Evolutionary conservation across 1,140 invertebrate genomes (phyloP), one percentile per base, ranked within the genome.

Genomic region (Saccostrea cuccullata): DNA sequence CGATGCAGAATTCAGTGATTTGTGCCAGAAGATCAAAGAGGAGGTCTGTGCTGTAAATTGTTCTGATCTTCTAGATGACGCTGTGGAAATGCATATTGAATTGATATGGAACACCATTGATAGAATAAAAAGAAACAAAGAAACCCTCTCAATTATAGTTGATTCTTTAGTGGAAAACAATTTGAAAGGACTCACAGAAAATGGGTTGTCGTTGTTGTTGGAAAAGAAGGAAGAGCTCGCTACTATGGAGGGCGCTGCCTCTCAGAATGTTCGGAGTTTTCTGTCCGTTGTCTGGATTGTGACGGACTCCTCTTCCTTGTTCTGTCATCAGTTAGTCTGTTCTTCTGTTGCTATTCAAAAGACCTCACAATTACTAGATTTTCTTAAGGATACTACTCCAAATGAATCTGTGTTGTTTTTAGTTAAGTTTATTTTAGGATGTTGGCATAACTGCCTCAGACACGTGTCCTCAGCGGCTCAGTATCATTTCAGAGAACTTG

Each of bases 401-500:
- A 58, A 36, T 23, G 55, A 88, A 13, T 47, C 20, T 36, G n/a
- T 85, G 15, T 58, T 67, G 60, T 85, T 77, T 67, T 13, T 30
- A 30, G 36, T 88, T 13, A 88, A 88, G 36, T 82, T 84, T n/a
- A 84, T 85, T 88, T 26, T 88, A 23, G 87, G 87, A 73, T 85
- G 84, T 40, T 82, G 84, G 23, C 87, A 88, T 55, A 88, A 88
- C 36, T 73, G 67, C n/a, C 82, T 67, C 15, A 84, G 87, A 77
- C 82, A 88, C 20, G n/a, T 9, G 9, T 70, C 64, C 11, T 58
- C 82, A 20, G 83, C 83, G 36, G 70, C 36, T n/a, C 77, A 73
- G 30, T 15, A 23, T 20, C 73, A 85, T 30, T 85, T 83, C 84
- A 73, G 26, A 11, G 70, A 55, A 70, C 9, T 55, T 9, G n/a